Evolutionary conservation across 2,113 vertebrate genomes (phyloP), one percentile per base, ranked within the genome.

Genomic region (Rhynchopsitta pachyrhyncha): DNA sequence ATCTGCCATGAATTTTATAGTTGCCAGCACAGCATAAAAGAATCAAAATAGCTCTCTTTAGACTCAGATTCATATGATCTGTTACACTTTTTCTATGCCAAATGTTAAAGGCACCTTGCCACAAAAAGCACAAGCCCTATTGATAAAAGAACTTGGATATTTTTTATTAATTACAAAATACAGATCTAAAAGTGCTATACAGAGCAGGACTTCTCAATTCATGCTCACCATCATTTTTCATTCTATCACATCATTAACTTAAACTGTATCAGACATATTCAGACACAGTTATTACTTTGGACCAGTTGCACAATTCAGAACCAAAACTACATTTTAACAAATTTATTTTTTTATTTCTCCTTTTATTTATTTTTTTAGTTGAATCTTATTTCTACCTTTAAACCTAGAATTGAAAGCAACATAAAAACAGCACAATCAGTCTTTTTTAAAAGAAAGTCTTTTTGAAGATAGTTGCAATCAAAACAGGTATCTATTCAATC

Each of bases 331-430:
- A 49, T 88, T 93, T 71, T 64, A 60, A 11, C 4, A 83, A 91
- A 64, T 0, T 37, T 47, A 13, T 0, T 49, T 39, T 39, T 22
- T 57, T 39, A 1, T 1, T 16, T 47, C 15, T 6, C 4, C 8
- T 37, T 11, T 7, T 0, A 9, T 64, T 31, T 39, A 25, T 22
- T 50, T 17, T 37, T 77, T 84, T 25, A 8, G 20, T 81, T 88
- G 46, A 35, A 27, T 9, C 4, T 81, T 4, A 57, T 83, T 74
- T 88, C 22, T 50, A 39, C 8, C 86, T 80, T 39, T 47, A 75
- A 81, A 6, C 3, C 3, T 29, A 53, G 19, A 46, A n/a, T 31
- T 90, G 28, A 82, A 92, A 71, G 39, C 37, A 68, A 4, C 29
- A 12, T 50, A 37, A 82, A 92, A 76, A 33, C 28, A 68, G 4